phyloP scores from a whole-genome alignment of 53 echinoderm and acorn worm genomes.

The Pentamera pediparva region DNA sequence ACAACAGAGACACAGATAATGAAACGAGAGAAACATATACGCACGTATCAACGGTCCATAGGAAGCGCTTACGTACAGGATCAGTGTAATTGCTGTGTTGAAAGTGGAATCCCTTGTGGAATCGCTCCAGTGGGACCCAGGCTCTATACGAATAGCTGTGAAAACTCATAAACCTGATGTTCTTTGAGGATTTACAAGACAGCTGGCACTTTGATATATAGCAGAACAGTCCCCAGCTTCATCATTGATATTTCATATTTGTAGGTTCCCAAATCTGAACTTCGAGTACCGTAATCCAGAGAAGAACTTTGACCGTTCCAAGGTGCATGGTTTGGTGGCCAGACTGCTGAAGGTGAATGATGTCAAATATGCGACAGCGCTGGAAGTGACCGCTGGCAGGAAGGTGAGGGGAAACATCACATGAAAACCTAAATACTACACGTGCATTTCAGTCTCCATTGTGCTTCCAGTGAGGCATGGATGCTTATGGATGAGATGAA shows the following conservation, averaged over 20 bases:
- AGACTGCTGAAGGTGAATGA: constrained; percentile 82
- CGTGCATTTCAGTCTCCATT: too few species aligned
- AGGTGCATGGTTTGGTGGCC: constrained; percentile 92
- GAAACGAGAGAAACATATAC: too few species aligned
- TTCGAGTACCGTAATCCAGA: constrained; percentile 92
- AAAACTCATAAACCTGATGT: too few species aligned
- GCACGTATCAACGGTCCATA: too few species aligned
- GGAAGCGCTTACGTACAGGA: too few species aligned
- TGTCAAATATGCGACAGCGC: constrained; percentile 81
- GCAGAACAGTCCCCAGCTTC: neutral
- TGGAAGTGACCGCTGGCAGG: constrained; percentile 91
- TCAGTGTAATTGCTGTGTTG: too few species aligned
- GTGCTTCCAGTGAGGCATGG: too few species aligned
- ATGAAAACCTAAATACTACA: neutral
- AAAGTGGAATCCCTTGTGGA: too few species aligned
- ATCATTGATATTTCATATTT: neutral
- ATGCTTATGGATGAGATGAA: too few species aligned
- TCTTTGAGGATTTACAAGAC: neutral
- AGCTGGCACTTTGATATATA: too few species aligned
- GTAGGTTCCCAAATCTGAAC: constrained; percentile 85
- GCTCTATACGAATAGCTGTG: neutral
- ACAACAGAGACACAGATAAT: too few species aligned
- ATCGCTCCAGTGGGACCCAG: neutral
- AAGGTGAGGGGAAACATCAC: constrained; percentile 50
- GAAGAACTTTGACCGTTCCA: constrained; percentile 96